Evolutionary conservation across 1,140 invertebrate genomes (phyloP).

Genomic region (Drosophila nigrodunni): DNA sequence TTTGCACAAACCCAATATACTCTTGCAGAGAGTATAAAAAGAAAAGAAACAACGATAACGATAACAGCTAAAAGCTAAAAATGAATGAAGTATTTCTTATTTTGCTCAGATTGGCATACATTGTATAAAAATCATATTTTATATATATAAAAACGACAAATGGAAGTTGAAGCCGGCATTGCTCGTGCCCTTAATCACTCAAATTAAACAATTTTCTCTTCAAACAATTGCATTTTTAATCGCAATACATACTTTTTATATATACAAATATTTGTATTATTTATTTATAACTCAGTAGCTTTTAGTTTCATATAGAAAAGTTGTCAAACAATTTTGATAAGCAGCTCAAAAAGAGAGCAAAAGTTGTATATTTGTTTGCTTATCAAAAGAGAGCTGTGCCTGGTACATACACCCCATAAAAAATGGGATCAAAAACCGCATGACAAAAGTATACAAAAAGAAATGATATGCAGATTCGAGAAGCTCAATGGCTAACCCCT

Average conservation of each 20-base stretch:
- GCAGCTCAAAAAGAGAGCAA: constrained; percentile 13
- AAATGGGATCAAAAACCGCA: not conserved
- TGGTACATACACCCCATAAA: constrained; percentile 47
- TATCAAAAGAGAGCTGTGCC: constrained; percentile 36
- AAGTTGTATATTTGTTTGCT: not conserved
- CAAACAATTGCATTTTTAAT: no score
- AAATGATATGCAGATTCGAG: not conserved
- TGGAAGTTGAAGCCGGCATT: not conserved
- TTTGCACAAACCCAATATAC: no score
- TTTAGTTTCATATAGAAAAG: not conserved
- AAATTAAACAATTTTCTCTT: no score
- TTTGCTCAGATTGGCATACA: not conserved
- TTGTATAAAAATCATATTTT: not conserved
- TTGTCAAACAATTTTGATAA: constrained; percentile 16
- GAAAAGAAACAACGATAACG: constrained; percentile 20
- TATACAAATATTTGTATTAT: not conserved
- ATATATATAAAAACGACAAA: not conserved
- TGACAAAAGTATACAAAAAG: not conserved
- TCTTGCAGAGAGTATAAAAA: no score
- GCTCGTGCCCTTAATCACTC: not conserved
- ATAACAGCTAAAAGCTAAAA: constrained; percentile 1
- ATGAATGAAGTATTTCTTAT: constrained; percentile 10
- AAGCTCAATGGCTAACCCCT: no score
- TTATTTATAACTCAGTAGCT: not conserved
- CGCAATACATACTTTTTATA: no score